Evolutionary conservation across 2,113 vertebrate species (phyloP).

Genomic region (Notechis scutatus): DNA sequence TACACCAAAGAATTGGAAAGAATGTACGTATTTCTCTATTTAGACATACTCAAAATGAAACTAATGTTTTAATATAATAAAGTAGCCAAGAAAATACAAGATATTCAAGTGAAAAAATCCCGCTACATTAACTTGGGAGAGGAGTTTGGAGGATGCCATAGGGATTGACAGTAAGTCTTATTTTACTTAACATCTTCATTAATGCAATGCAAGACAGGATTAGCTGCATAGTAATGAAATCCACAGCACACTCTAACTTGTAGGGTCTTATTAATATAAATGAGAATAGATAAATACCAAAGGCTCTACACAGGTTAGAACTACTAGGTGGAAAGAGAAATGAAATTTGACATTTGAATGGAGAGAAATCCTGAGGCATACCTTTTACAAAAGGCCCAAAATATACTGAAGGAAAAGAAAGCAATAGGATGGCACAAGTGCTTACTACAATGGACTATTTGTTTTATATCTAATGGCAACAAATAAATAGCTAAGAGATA

Average conservation of each 20-base stretch:
- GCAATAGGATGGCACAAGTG: slow-evolving; percentile 19
- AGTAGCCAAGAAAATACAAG: slow-evolving; percentile 38
- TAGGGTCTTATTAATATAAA: slow-evolving; percentile 35
- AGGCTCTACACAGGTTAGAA: slow-evolving; percentile 42
- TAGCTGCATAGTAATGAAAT: slow-evolving; percentile 60
- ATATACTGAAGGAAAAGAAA: slow-evolving; percentile 24
- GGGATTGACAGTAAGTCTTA: slow-evolving; percentile 53
- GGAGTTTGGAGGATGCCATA: slow-evolving; percentile 15
- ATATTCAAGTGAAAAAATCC: slow-evolving; percentile 51
- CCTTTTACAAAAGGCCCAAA: slow-evolving; percentile 37
- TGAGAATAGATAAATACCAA: slow-evolving; percentile 42
- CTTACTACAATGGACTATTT: neutral
- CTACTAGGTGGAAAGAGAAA: slow-evolving; percentile 42
- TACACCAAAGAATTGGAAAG: slow-evolving; percentile 11
- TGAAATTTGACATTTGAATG: slow-evolving; percentile 12
- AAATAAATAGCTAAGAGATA: neutral
- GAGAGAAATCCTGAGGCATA: slow-evolving; percentile 38
- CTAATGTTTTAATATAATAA: slow-evolving; percentile 47
- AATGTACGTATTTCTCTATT: slow-evolving; percentile 9
- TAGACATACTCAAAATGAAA: slow-evolving; percentile 32
- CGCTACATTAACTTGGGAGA: slow-evolving; percentile 27
- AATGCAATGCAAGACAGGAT: slow-evolving; percentile 58
- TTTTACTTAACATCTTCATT: slow-evolving; percentile 67
- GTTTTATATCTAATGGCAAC: neutral
- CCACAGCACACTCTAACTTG: slow-evolving; percentile 50